Evolutionary conservation across 1,140 invertebrate genomes (phyloP).

Genomic region (Caenorhabditis latens): DNA sequence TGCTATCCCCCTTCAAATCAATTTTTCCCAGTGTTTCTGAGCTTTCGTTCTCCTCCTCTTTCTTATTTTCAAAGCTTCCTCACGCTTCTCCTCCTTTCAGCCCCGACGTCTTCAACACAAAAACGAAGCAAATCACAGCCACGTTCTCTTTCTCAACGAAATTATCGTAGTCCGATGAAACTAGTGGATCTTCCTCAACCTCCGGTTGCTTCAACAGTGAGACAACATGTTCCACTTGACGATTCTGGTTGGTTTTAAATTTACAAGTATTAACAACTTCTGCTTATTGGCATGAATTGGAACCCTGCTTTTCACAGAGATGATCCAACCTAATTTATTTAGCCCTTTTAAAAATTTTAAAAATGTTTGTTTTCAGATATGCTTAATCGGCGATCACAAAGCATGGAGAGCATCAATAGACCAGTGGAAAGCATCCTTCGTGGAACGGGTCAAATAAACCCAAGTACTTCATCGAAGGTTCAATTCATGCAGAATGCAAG

Average conservation of each 20-base stretch:
- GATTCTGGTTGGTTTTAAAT: conserved; percentile 25
- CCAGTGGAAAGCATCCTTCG: conserved; percentile 15
- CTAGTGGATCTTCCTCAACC: background rate
- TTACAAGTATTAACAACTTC: background rate
- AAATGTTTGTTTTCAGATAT: conserved; percentile 10
- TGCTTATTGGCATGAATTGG: background rate
- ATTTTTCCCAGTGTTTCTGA: background rate
- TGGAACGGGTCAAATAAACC: conserved; percentile 9
- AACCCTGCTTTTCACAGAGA: background rate
- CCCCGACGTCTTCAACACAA: conserved; percentile 23
- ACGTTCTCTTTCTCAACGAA: background rate
- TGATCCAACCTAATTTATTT: too few species aligned
- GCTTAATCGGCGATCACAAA: conserved; percentile 21
- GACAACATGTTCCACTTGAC: background rate
- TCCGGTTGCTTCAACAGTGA: background rate
- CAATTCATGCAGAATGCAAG: background rate
- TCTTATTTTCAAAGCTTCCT: background rate
- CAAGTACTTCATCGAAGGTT: background rate
- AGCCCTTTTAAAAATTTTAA: too few species aligned
- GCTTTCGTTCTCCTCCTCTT: background rate
- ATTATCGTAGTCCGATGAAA: conserved; percentile 30
- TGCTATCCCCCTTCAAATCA: background rate
- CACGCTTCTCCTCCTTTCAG: conserved; percentile 50
- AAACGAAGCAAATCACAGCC: conserved; percentile 26
- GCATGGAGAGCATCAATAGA: conserved; percentile 56